A percentile compares a stretch with the other conserved stretches of the same genome.
phyloP scores from a whole-genome alignment of 2,888 invertebrate genomes.

The Lepidochrysops patricia region DNA sequence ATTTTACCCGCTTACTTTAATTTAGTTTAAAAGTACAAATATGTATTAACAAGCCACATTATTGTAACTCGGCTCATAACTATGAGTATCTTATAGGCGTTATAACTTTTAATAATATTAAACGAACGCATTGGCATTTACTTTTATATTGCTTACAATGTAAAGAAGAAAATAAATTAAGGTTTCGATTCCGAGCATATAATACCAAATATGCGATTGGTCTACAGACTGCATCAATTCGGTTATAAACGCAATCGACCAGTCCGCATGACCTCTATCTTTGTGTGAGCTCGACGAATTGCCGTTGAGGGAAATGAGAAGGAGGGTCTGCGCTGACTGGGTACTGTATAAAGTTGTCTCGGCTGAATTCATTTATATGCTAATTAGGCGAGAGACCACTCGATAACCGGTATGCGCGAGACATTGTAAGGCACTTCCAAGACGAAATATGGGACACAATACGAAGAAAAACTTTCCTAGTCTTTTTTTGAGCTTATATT shows the following conservation, averaged over 20 bases:
- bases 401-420: slow-evolving; percentile 45
- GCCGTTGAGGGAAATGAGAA: neutral
- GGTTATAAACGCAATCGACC: neutral
- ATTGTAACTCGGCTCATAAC: no score
- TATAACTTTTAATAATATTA: slow-evolving; percentile 41
- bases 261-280: neutral
- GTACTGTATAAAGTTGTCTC: slow-evolving; percentile 64
- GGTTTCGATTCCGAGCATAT: slow-evolving; percentile 1
- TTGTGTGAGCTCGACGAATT: neutral
- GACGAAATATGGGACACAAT: neutral
- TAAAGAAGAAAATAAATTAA: neutral
- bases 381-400: slow-evolving; percentile 59
- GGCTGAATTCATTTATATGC: slow-evolving; percentile 69
- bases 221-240: slow-evolving; percentile 9
- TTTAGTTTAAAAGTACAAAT: neutral
- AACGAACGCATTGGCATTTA: slow-evolving; percentile 51
- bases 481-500: neutral
- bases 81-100: neutral
- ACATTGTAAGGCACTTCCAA: slow-evolving; percentile 9
- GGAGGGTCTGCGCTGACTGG: slow-evolving; percentile 38
- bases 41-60: no score
- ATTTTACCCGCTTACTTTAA: neutral
- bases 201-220: neutral
- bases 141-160: slow-evolving; percentile 34
- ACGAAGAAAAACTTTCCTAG: neutral